Percentiles rank a stretch among this genome's conserved stretches.
Conservation (phyloP, 1,140 invertebrate species). For the Potamilus streckersoni region DNA sequence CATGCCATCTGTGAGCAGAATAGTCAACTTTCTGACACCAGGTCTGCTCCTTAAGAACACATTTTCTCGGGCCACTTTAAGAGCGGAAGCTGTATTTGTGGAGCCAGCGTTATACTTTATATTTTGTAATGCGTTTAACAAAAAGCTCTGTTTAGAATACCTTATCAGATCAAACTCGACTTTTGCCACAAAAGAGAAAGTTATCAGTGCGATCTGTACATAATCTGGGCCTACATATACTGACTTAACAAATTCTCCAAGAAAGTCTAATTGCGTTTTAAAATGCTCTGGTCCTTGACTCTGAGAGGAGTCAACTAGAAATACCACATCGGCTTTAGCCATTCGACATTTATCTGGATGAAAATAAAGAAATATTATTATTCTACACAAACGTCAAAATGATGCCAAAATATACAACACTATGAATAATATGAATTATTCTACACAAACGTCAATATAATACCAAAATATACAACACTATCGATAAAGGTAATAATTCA, state of each 20-base stretch:
- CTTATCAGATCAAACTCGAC: conserved; percentile 3
- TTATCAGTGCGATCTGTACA: conserved; percentile 3
- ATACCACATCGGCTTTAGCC: conserved; percentile 10
- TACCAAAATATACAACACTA: too few relatives aligned
- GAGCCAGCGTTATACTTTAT: conserved; percentile 9
- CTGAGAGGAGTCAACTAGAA: conserved; percentile 8
- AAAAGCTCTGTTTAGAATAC: conserved; percentile 1
- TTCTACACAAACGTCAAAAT: too few relatives aligned
- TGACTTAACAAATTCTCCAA: conserved; percentile 9
- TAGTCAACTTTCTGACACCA: conserved; percentile 3
- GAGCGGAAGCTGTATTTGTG: conserved; percentile 2
- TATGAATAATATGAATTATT: too few relatives aligned
- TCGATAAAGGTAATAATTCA: too few relatives aligned
- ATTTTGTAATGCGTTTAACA: conserved; percentile 10
- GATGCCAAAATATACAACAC: too few relatives aligned
- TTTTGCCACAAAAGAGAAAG: conserved; percentile 10
- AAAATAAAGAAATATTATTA: too few relatives aligned
- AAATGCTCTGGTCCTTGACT: conserved; percentile 16
- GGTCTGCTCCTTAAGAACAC: neutral
- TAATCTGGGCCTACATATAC: conserved; percentile 5
- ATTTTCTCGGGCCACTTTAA: neutral
- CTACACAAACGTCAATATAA: too few relatives aligned
- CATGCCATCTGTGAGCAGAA: conserved; percentile 17
- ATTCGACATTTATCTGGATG: conserved; percentile 5
- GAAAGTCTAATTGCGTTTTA: conserved; percentile 11